Conservation (phyloP, 2,888 invertebrate genomes). For the Microplitis deprimator region DNA sequence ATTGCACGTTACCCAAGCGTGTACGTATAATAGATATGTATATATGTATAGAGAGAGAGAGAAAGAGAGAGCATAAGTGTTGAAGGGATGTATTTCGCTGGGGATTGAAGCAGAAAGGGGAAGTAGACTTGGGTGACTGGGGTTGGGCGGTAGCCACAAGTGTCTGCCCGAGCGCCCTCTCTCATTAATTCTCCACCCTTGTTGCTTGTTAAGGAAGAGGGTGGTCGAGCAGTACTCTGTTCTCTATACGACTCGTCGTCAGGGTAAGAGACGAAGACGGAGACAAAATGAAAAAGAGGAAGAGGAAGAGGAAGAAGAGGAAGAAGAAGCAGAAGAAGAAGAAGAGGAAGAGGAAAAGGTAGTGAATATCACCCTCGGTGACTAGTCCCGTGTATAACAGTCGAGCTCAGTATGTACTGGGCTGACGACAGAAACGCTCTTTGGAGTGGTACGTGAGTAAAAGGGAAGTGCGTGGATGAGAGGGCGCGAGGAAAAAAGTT, state of each 20-base stretch:
- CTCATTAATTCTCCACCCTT: slow-evolving; percentile 72
- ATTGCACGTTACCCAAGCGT: neutral
- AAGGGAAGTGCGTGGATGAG: slow-evolving; percentile 26
- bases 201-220: slow-evolving; percentile 69
- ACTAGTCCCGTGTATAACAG: slow-evolving; percentile 36
- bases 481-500: slow-evolving; percentile 27
- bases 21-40: neutral
- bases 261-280: slow-evolving; percentile 32
- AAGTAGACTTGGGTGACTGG: slow-evolving; percentile 61
- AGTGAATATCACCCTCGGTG: slow-evolving; percentile 24
- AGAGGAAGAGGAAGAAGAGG: neutral
- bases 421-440: slow-evolving; percentile 61
- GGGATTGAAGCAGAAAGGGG: slow-evolving; percentile 41
- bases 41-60: neutral
- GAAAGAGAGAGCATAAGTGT: slow-evolving; percentile 13
- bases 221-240: slow-evolving; percentile 44
- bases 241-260: slow-evolving; percentile 26
- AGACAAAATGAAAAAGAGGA: neutral
- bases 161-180: slow-evolving; percentile 71
- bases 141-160: slow-evolving; percentile 71
- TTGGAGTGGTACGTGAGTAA: slow-evolving; percentile 54
- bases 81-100: slow-evolving; percentile 21
- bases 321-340: neutral
- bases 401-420: slow-evolving; percentile 36
- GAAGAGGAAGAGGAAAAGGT: neutral